Base-by-base conservation (phyloP, 2,888 invertebrate genomes). In the Anarsia innoxiella region DNA sequence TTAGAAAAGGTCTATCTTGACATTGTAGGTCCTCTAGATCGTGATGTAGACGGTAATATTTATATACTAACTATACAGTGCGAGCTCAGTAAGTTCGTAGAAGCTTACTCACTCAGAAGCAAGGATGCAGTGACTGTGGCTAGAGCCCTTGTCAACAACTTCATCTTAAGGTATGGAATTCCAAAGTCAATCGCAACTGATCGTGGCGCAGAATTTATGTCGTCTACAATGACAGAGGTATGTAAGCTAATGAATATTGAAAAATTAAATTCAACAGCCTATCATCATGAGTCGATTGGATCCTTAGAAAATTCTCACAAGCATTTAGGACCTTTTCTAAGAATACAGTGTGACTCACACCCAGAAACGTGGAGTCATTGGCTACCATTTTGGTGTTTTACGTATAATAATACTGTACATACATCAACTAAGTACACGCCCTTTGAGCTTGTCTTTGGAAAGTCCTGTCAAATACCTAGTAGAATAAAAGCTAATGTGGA, bases 31-130 rank as follows among this genome's bases (percentile, higher is more conserved):
- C 37, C 42, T 2, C 19, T 25, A 25, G 25, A 9, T 25, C 72
- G 69, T 68, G 71, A 71, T 25, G n/a, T 5, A 3, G 4, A n/a
- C n/a, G n/a, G n/a, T 25, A 49, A 49, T 53, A 49, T 2, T n/a
- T n/a, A n/a, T 25, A 25, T 25, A 9, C n/a, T 25, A 25, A 25
- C 25, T 3, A 5, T 25, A 4, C n/a, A n/a, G n/a, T n/a, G n/a
- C n/a, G n/a, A n/a, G n/a, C n/a, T n/a, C n/a, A n/a, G n/a, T n/a
- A n/a, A n/a, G n/a, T n/a, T n/a, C n/a, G n/a, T n/a, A n/a, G n/a
- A n/a, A 16, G 42, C 40, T 2, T 45, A 43, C 25, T 45, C 33
- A 2, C 13, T 33, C 11, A n/a, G 1, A 13, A n/a, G 2, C 5
- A 33, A 33, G n/a, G 13, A n/a, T 4, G 10, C 13, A 1, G 13